Evolutionary conservation across 2,113 vertebrate genomes (phyloP).

Genomic region (Mormoops blainvillei): DNA sequence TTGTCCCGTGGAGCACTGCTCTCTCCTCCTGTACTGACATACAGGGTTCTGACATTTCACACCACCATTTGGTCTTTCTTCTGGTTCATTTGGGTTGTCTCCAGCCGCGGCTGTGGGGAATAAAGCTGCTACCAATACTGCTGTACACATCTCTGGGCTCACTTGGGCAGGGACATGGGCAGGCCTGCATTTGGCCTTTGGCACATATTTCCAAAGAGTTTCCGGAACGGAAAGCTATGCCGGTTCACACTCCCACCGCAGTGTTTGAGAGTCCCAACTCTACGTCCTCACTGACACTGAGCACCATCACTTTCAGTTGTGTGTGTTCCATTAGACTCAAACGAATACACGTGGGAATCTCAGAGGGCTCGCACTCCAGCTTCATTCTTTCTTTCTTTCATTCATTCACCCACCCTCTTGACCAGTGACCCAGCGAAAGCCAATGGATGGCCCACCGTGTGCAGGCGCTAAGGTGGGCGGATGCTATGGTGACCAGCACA

Average conservation of each 20-base stretch:
- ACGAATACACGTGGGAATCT: not conserved
- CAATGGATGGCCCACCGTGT: not conserved
- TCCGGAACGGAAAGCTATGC: no score
- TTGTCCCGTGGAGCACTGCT: no score
- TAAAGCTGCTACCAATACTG: not conserved
- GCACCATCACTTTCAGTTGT: not conserved
- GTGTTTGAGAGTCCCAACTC: not conserved
- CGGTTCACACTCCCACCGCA: not conserved
- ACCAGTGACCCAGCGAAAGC: not conserved
- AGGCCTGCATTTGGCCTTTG: not conserved
- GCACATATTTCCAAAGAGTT: not conserved
- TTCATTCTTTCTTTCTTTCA: not conserved
- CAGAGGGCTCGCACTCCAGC: not conserved
- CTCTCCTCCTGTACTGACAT: no score
- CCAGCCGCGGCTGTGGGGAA: not conserved
- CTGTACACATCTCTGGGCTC: not conserved
- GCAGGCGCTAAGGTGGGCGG: not conserved
- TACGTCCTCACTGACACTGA: not conserved
- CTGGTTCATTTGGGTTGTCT: not conserved
- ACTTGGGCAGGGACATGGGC: not conserved
- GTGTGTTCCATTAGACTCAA: not conserved
- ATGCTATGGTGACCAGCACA: not conserved
- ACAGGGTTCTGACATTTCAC: not conserved
- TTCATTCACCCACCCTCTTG: not conserved
- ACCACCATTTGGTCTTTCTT: not conserved